These are phyloP conservation scores for Aspiorhynchus laticeps DNA, from an alignment of 2,113 vertebrate species.

Conservation along the genomic window DNA sequence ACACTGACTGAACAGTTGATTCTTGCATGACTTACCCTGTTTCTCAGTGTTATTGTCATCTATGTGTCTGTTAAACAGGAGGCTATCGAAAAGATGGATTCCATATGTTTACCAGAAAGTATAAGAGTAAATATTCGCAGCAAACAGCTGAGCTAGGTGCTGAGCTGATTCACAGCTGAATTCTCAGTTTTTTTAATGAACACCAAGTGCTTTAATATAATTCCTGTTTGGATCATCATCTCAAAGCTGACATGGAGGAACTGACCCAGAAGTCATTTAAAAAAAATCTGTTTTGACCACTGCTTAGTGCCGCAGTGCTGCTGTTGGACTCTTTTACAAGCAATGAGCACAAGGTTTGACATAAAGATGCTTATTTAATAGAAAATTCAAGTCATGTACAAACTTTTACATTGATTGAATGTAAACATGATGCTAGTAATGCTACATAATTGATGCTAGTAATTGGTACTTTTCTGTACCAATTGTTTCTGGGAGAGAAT, in stretches of 20 bases:
- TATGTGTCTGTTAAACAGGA: not conserved
- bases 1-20: not conserved
- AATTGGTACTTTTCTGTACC: not conserved
- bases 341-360: not conserved
- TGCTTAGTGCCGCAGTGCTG: not conserved
- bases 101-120: slow-evolving; percentile 5
- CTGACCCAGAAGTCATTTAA: not conserved
- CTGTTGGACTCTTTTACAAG: not conserved
- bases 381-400: not conserved
- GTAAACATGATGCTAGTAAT: not conserved
- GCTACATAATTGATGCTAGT: not conserved
- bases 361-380: not conserved
- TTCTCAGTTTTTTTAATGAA: not conserved
- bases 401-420: not conserved
- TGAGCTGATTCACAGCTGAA: not conserved
- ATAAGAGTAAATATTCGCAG: slow-evolving; percentile 2
- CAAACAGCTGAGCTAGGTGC: not conserved
- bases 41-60: not conserved
- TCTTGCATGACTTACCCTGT: not conserved
- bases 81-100: not conserved
- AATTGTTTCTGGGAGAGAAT: not conserved
- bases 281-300: not conserved
- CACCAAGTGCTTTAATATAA: not conserved
- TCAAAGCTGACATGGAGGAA: not conserved
- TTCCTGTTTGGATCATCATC: not conserved